These are phyloP conservation scores for Acanthopleura granulata DNA, from an alignment of 2,888 invertebrate species.

Conservation along the genomic window DNA sequence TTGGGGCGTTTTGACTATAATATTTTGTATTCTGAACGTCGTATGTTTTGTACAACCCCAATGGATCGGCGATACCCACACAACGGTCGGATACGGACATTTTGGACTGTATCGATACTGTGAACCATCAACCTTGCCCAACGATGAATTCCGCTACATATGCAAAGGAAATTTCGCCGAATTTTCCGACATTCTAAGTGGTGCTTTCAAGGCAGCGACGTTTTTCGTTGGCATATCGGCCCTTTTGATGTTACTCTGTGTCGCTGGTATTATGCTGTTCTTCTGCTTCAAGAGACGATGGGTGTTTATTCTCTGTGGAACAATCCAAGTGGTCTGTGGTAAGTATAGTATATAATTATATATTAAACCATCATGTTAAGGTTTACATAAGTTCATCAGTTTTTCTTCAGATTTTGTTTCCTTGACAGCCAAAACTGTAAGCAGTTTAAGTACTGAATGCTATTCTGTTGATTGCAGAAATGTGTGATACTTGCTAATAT, in stretches of 20 bases:
- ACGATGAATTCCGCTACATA: slow-evolving; percentile 44
- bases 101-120: slow-evolving; percentile 95
- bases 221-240: slow-evolving; percentile 90
- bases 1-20: slow-evolving; percentile 98
- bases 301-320: slow-evolving; percentile 94
- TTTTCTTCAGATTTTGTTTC: too few relatives aligned
- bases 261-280: slow-evolving; percentile 89
- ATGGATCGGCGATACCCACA: slow-evolving; percentile 70
- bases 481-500: too few relatives aligned
- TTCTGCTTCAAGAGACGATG: slow-evolving; percentile 93
- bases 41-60: slow-evolving; percentile 93
- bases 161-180: slow-evolving; percentile 82
- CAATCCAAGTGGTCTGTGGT: slow-evolving; percentile 96
- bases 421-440: too few relatives aligned
- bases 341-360: slow-evolving; percentile 28
- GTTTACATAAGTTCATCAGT: too few relatives aligned
- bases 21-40: slow-evolving; percentile 94
- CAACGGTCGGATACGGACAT: slow-evolving; percentile 81
- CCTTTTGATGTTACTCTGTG: slow-evolving; percentile 84
- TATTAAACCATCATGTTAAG: too few relatives aligned
- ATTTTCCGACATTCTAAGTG: slow-evolving; percentile 84
- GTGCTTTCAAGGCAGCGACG: slow-evolving; percentile 88
- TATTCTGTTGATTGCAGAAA: too few relatives aligned
- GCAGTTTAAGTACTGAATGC: too few relatives aligned
- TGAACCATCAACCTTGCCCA: slow-evolving; percentile 34